Percentiles rank a stretch among this genome's conserved stretches.
Evolutionary conservation across 2,888 invertebrate species (phyloP).

Genomic region (Xestoiulus laeticollis): DNA sequence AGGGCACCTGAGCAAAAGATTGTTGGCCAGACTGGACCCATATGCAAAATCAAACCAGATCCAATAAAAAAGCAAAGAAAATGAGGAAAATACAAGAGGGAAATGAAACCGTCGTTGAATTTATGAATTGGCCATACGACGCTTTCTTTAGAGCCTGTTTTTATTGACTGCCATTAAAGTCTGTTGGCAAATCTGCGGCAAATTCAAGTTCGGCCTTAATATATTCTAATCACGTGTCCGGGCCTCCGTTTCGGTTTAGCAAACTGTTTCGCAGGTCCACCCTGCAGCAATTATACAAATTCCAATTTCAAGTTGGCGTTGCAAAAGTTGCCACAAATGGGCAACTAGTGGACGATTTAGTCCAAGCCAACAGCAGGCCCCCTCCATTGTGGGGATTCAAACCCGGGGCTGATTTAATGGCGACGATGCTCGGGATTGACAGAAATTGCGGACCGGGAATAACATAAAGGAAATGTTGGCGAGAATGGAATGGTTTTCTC

Average conservation of each 20-base stretch:
- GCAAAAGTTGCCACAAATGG: slow-evolving; percentile 18
- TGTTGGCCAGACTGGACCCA: neutral
- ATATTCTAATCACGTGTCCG: slow-evolving; percentile 19
- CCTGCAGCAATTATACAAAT: slow-evolving; percentile 3
- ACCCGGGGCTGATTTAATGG: slow-evolving; percentile 28
- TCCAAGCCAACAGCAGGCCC: neutral
- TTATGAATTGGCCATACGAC: slow-evolving; percentile 18
- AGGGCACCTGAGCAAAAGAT: neutral
- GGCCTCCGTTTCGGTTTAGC: neutral
- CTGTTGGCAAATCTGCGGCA: neutral
- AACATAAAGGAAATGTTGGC: neutral
- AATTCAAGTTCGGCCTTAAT: slow-evolving; percentile 5
- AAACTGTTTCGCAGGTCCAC: neutral
- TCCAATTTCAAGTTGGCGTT: neutral
- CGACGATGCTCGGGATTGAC: neutral
- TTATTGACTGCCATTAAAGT: slow-evolving; percentile 14
- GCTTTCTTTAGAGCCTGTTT: slow-evolving; percentile 5
- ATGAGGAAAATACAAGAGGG: neutral
- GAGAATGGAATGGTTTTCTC: slow-evolving; percentile 13
- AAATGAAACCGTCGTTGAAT: slow-evolving; percentile 10
- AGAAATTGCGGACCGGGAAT: slow-evolving; percentile 21
- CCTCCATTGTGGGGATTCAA: neutral
- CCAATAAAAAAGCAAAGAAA: neutral
- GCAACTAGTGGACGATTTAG: slow-evolving; percentile 34
- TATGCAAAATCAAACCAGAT: neutral